Evolutionary conservation across 1,140 invertebrate species (phyloP), one percentile per base, ranked within the genome.

Genomic region (Calephelis nemesis): DNA sequence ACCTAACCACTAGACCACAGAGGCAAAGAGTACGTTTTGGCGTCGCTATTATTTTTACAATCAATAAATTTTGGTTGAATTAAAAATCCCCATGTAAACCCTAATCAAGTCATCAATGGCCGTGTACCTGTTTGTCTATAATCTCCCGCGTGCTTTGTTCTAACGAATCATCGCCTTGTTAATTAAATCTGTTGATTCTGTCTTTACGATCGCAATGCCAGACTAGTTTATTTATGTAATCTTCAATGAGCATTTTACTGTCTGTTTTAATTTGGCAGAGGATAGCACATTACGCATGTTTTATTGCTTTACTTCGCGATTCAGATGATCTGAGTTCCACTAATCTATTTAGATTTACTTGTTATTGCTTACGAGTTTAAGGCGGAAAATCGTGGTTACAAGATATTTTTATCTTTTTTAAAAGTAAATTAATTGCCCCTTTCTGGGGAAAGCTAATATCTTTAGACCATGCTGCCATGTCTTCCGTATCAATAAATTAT

Each of bases 141-240:
- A 60, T n/a, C 39, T 12, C 39, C 30, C 11, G 19, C 62, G 67
- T 74, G 64, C 71, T 74, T 65, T 52, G 30, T 60, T 60, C 12
- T 7, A 58, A 64, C 65, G 67, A 65, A 73, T 72, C 69, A 70
- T 70, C 74, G 63, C 64, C 67, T 72, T 72, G 74, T 71, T 78
- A 75, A 78, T 80, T 74, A 74, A 75, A 78, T n/a, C 64, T 71
- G 68, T 74, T 74, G 72, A 72, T 78, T 77, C 73, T 62, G 69
- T 70, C 70, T 70, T 71, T 63, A 39, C 49, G 68, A 65, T 72
- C 67, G 73, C 74, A 40, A 49, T 54, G 71, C 62, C 66, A 79
- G 77, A 79, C 75, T 66, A 75, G 73, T 79, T 77, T 77, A 77
- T 65, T 45, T 47, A 70, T 49, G 47, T 47, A 47, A 67, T 72